Conservation (phyloP, 2,888 invertebrate genomes). For the Drosophila nigricruria region DNA sequence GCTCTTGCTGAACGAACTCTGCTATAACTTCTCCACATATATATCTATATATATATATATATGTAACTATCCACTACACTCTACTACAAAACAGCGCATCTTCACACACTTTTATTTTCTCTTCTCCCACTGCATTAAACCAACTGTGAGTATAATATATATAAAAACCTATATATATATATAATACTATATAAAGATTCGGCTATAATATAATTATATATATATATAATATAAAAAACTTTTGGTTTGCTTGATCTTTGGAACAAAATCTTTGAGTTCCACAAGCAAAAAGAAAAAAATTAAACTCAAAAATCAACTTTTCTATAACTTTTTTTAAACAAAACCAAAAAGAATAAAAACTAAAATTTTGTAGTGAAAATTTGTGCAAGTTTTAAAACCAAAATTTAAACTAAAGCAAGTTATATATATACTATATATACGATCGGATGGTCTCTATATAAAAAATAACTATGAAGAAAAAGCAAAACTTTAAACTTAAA, state of each 20-base stretch:
- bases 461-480: constrained; percentile 24
- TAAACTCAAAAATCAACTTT: constrained; percentile 63
- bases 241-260: constrained; percentile 71
- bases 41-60: not conserved
- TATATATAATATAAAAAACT: constrained; percentile 37
- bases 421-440: constrained; percentile 50
- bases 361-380: constrained; percentile 73
- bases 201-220: constrained; percentile 43
- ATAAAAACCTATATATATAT: constrained; percentile 45
- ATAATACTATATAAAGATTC: constrained; percentile 50
- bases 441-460: constrained; percentile 62
- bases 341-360: constrained; percentile 48
- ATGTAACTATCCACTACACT: constrained; percentile 19
- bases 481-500: constrained; percentile 81
- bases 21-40: constrained; percentile 30
- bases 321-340: constrained; percentile 81
- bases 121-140: constrained; percentile 76
- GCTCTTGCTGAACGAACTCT: constrained; percentile 54
- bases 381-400: constrained; percentile 78
- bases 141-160: constrained; percentile 74
- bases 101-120: constrained; percentile 44
- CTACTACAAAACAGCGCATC: constrained; percentile 9
- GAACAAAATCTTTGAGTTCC: constrained; percentile 43
- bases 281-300: constrained; percentile 55
- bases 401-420: constrained; percentile 52